phyloP scores from a whole-genome alignment of 2,888 invertebrate species.

The Ctenicera cuprea region DNA sequence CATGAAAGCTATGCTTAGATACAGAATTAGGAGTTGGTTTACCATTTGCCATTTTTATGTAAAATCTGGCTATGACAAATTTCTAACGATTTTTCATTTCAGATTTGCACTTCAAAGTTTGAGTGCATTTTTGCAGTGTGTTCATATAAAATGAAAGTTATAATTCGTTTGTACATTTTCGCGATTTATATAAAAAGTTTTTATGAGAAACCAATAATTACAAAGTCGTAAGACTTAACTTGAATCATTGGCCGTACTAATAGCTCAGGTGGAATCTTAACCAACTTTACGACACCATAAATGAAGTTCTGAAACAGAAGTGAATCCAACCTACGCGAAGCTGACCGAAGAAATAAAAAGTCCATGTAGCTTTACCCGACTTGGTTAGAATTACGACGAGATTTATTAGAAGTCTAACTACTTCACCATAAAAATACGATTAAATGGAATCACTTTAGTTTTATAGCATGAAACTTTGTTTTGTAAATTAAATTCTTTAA shows the following conservation, averaged over 20 bases:
- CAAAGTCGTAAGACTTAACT: slow-evolving; percentile 38
- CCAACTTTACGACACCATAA: slow-evolving; percentile 48
- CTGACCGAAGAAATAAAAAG: slow-evolving; percentile 45
- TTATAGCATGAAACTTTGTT: slow-evolving; percentile 41
- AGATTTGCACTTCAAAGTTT: no score
- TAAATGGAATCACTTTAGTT: slow-evolving; percentile 40
- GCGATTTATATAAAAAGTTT: slow-evolving; percentile 25
- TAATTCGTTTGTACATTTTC: background rate
- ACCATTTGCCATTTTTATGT: no score
- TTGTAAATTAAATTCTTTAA: slow-evolving; percentile 39
- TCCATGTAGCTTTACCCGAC: slow-evolving; percentile 20
- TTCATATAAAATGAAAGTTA: background rate
- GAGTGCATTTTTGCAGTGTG: no score
- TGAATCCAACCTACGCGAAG: slow-evolving; percentile 43
- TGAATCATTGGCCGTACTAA: slow-evolving; percentile 39
- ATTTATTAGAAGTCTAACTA: slow-evolving; percentile 43
- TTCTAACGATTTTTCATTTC: no score
- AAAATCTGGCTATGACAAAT: no score
- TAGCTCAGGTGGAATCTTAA: slow-evolving; percentile 47
- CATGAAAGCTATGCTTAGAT: no score
- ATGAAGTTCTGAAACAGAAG: slow-evolving; percentile 49
- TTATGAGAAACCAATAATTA: slow-evolving; percentile 50
- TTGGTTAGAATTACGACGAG: slow-evolving; percentile 40
- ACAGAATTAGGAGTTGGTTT: no score
- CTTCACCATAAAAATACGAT: slow-evolving; percentile 44